Conservation (phyloP, 2,797 vertebrate genomes). For the Sardinella longiceps region DNA sequence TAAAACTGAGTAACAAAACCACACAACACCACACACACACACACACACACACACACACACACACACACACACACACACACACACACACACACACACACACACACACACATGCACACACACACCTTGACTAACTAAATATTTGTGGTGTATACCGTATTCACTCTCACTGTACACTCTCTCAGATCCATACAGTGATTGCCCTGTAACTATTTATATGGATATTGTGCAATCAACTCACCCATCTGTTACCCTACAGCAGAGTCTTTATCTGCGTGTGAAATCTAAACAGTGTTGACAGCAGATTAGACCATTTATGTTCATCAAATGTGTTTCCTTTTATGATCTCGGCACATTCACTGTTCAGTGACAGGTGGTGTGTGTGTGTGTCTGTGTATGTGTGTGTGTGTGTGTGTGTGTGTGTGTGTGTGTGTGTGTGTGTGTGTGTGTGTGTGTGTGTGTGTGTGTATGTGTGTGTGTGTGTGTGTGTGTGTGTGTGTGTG, state of each 20-base stretch:
- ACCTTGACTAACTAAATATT: too few relatives aligned
- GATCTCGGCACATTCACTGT: background rate
- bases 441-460: constrained; percentile 7
- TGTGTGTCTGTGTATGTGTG: constrained; percentile 4
- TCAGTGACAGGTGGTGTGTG: constrained; percentile 6
- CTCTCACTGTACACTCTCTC: too few relatives aligned
- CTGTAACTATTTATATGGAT: background rate
- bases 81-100: background rate
- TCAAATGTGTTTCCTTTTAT: background rate
- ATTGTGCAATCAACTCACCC: background rate
- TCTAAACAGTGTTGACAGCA: background rate
- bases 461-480: background rate
- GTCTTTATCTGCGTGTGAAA: background rate
- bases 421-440: constrained; percentile 17
- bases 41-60: too few relatives aligned
- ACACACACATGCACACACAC: background rate
- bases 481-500: constrained; percentile 15
- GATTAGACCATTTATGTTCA: background rate
- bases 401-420: constrained; percentile 12
- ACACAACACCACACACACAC: too few relatives aligned
- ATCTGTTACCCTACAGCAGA: background rate
- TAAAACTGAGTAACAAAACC: too few relatives aligned
- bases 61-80: background rate
- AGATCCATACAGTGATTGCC: background rate
- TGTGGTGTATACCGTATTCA: too few relatives aligned